Conservation (phyloP, 2,113 vertebrate species). For the Verasper variegatus region DNA sequence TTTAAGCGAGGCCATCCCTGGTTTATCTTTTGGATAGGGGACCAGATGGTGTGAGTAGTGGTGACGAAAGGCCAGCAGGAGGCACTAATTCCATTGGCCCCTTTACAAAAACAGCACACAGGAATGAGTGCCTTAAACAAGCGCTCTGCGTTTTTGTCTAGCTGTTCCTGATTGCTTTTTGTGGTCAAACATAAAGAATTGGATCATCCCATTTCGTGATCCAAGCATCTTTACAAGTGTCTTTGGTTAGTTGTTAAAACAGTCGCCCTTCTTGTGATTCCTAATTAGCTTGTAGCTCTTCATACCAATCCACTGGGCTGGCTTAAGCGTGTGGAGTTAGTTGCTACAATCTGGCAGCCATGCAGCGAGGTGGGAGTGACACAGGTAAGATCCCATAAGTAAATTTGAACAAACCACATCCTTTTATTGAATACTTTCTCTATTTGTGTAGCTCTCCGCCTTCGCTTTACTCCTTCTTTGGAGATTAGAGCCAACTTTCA, state of each 20-base stretch:
- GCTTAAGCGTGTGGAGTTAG: constrained; percentile 22
- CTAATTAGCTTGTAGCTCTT: constrained; percentile 55
- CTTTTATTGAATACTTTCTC: not conserved
- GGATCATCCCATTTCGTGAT: constrained; percentile 10
- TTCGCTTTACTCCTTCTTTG: not conserved
- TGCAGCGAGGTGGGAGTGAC: constrained; percentile 1
- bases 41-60: constrained; percentile 68
- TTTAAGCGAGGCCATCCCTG: constrained; percentile 44
- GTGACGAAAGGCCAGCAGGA: constrained; percentile 69
- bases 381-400: not conserved
- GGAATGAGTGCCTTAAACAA: constrained; percentile 13
- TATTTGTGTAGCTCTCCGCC: not conserved
- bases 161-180: not conserved
- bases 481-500: not conserved
- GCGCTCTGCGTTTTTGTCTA: not conserved
- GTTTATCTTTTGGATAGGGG: constrained; percentile 59
- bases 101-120: constrained; percentile 30
- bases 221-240: constrained; percentile 21
- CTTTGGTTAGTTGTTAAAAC: constrained; percentile 27
- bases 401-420: not conserved
- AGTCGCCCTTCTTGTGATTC: constrained; percentile 23
- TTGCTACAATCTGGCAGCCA: constrained; percentile 38
- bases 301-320: constrained; percentile 24
- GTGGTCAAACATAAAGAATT: not conserved
- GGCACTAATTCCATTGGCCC: constrained; percentile 64